phyloP scores from a whole-genome alignment of 2,888 invertebrate species.

The Sarcophaga caerulescens region DNA sequence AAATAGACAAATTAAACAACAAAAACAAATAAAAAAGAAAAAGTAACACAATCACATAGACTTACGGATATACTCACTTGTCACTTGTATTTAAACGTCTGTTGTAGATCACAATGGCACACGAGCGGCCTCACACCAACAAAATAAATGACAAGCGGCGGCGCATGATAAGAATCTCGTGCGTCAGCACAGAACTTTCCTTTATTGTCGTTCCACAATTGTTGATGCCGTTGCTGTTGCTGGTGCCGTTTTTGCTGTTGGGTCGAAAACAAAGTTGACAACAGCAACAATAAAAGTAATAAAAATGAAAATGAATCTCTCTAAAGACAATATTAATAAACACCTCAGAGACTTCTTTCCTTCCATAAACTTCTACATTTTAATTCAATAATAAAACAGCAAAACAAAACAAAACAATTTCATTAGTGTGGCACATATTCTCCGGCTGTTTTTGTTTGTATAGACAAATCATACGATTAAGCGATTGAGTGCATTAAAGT shows the following conservation, averaged over 20 bases:
- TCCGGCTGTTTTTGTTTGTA: not conserved
- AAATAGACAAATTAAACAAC: not conserved
- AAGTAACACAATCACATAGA: not conserved
- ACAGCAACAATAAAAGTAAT: not conserved
- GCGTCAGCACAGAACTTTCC: conserved; percentile 68
- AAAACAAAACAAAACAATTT: not conserved
- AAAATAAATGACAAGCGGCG: conserved; percentile 44
- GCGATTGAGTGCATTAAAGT: not conserved
- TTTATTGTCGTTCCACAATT: conserved; percentile 12
- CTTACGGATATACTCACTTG: not conserved
- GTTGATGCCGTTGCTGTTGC: not conserved
- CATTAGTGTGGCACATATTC: not conserved
- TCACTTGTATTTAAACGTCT: not conserved
- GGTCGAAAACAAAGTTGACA: no score
- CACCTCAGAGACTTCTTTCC: not conserved
- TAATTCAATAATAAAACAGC: not conserved
- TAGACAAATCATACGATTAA: not conserved
- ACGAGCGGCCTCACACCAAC: conserved; percentile 48
- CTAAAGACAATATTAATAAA: not conserved
- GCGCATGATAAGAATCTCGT: conserved; percentile 68
- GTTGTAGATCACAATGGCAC: conserved; percentile 38
- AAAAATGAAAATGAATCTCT: conserved; percentile 20
- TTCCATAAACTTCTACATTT: no score
- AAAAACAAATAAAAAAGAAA: not conserved
- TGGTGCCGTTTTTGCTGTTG: not conserved